These are phyloP conservation scores for Thysanoteuthis rhombus DNA, from an alignment of 2,888 invertebrate species.

Conservation along the genomic window DNA sequence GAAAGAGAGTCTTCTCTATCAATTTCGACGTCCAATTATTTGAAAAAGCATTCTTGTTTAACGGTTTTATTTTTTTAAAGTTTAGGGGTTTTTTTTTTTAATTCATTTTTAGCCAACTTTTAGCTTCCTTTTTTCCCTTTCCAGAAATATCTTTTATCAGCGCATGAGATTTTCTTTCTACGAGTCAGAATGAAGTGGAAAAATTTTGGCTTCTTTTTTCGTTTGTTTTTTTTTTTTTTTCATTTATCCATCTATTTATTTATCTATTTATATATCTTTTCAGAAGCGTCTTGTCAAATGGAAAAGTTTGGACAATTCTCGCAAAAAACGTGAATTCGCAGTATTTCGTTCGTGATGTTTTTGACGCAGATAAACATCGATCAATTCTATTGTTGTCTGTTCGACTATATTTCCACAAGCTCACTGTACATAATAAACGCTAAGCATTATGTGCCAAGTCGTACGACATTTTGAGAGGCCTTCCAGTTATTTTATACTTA, in stretches of 20 bases:
- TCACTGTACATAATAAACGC: background rate
- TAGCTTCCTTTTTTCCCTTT: background rate
- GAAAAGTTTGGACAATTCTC: background rate
- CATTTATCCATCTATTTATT: too few species aligned
- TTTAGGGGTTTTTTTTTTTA: too few species aligned
- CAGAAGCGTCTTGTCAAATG: background rate
- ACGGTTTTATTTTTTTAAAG: too few species aligned
- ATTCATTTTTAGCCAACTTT: background rate
- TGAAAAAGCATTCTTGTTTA: too few species aligned
- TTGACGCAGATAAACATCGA: background rate
- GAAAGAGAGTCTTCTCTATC: too few species aligned
- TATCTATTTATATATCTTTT: too few species aligned
- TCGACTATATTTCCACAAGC: background rate
- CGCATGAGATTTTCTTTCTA: background rate
- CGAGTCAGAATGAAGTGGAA: background rate
- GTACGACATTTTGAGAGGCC: background rate
- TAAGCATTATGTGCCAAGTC: background rate
- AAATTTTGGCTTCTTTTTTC: background rate
- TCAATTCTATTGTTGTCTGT: background rate
- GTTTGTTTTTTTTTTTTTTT: background rate
- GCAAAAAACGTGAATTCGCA: background rate
- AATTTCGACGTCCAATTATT: too few species aligned
- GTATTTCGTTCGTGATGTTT: background rate
- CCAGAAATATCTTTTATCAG: too few species aligned
- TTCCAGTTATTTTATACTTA: background rate